A percentile compares a stretch with the other conserved stretches of the same genome.
phyloP scores from a whole-genome alignment of 2,113 vertebrate genomes.

The Leptobrachium leishanense region DNA sequence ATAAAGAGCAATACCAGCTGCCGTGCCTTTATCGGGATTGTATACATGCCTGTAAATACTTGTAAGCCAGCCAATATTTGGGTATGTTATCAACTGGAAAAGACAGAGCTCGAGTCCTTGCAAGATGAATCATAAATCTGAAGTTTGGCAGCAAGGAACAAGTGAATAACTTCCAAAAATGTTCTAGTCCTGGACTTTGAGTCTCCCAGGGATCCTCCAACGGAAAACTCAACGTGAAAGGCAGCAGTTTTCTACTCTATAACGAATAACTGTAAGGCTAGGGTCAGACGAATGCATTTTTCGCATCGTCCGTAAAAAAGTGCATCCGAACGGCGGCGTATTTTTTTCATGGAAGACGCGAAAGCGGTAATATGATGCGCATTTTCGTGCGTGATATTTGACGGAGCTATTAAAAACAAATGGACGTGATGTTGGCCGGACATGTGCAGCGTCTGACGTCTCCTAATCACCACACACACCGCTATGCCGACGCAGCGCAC shows the following conservation, averaged over 20 bases:
- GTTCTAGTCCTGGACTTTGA: constrained; percentile 31
- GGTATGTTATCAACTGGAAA: constrained; percentile 49
- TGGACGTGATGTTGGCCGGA: no score
- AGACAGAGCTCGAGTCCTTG: constrained; percentile 45
- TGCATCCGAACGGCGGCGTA: no score
- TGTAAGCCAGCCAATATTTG: constrained; percentile 52
- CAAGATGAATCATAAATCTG: constrained; percentile 54
- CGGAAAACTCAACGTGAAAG: neutral
- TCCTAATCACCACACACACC: no score
- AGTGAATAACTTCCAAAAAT: constrained; percentile 11
- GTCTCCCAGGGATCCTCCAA: neutral
- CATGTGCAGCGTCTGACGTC: no score
- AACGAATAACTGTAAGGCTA: neutral
- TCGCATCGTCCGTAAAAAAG: no score
- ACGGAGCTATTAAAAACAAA: no score
- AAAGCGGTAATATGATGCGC: no score
- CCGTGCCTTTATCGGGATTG: constrained; percentile 54
- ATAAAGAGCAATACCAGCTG: constrained; percentile 7
- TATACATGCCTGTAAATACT: constrained; percentile 57
- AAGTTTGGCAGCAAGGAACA: constrained; percentile 51
- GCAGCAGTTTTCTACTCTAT: neutral
- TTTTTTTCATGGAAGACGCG: no score
- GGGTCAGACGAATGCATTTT: neutral
- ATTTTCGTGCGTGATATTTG: no score
- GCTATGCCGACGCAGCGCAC: no score